phyloP scores from a whole-genome alignment of 2,888 invertebrate genomes.

The Caenorhabditis imperialis region DNA sequence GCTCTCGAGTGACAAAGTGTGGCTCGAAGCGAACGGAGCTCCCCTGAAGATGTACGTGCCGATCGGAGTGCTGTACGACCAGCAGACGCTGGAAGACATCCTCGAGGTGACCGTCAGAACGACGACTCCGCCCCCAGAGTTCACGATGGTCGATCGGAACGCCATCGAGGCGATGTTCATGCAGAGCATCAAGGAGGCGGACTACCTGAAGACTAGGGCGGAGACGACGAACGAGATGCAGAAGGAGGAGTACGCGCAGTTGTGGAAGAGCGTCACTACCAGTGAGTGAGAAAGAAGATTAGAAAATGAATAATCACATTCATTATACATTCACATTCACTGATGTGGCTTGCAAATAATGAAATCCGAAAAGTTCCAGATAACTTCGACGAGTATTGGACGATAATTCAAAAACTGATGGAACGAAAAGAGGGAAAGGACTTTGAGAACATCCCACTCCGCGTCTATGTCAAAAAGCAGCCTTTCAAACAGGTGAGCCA shows the following conservation, averaged over 20 bases:
- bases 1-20: conserved; percentile 59
- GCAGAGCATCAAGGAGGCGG: conserved; percentile 95
- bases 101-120: conserved; percentile 93
- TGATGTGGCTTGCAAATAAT: too few species aligned
- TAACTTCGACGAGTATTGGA: conserved; percentile 99
- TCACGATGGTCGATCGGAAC: conserved; percentile 83
- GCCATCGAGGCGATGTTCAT: conserved; percentile 93
- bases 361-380: conserved; percentile 82
- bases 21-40: conserved; percentile 69
- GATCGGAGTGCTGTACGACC: conserved; percentile 91
- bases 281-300: too few species aligned
- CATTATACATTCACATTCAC: too few species aligned
- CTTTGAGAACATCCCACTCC: conserved; percentile 91
- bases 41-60: conserved; percentile 81
- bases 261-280: conserved; percentile 94
- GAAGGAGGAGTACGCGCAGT: conserved; percentile 94
- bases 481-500: conserved; percentile 56
- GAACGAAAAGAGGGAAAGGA: conserved; percentile 85
- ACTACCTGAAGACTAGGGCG: conserved; percentile 94
- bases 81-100: conserved; percentile 82
- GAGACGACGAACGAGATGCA: conserved; percentile 81
- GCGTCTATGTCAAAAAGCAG: conserved; percentile 81
- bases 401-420: conserved; percentile 94
- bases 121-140: conserved; percentile 83
- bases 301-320: too few species aligned